A percentile compares a stretch with the other conserved stretches of the same genome.
These are phyloP conservation scores for Lasioglossum albipes DNA, from an alignment of 1,140 invertebrate species.

Conservation along the genomic window DNA sequence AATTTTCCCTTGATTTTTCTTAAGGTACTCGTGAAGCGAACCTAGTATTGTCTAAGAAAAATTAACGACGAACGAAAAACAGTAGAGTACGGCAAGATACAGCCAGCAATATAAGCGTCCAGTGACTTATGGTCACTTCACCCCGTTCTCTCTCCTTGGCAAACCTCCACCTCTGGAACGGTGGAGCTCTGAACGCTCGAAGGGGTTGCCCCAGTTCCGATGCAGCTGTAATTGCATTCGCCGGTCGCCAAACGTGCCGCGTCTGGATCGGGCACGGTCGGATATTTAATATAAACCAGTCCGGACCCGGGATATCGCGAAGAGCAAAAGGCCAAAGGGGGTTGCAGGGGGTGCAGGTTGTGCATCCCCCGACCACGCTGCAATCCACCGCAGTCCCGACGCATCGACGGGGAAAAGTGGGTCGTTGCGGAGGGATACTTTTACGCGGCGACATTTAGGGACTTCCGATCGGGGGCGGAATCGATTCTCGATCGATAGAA, in stretches of 20 bases:
- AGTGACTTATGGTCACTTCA: too few relatives aligned
- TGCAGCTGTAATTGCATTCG: conserved; percentile 58
- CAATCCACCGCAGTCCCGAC: conserved; percentile 23
- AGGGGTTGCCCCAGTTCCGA: conserved; percentile 57
- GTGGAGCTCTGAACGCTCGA: conserved; percentile 16
- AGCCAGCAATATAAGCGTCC: too few relatives aligned
- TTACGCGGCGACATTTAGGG: conserved; percentile 8
- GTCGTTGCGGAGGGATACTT: conserved; percentile 15
- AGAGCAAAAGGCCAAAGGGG: conserved; percentile 7
- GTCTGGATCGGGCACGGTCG: conserved; percentile 19
- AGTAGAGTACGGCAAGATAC: too few relatives aligned
- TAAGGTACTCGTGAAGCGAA: too few relatives aligned
- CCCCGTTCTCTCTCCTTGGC: neutral
- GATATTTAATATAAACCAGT: conserved; percentile 56
- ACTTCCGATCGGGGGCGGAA: neutral
- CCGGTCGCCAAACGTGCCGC: conserved; percentile 14
- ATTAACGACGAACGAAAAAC: too few relatives aligned
- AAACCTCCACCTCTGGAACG: neutral
- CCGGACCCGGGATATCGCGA: conserved; percentile 8
- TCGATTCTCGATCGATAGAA: neutral
- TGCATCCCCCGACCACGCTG: neutral
- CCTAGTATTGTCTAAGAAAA: too few relatives aligned
- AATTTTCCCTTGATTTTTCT: too few relatives aligned
- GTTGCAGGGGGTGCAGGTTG: too few relatives aligned
- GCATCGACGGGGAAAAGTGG: conserved; percentile 6